Conservation (phyloP, 2,888 invertebrate genomes). For the Leptinotarsa rubiginosa region DNA sequence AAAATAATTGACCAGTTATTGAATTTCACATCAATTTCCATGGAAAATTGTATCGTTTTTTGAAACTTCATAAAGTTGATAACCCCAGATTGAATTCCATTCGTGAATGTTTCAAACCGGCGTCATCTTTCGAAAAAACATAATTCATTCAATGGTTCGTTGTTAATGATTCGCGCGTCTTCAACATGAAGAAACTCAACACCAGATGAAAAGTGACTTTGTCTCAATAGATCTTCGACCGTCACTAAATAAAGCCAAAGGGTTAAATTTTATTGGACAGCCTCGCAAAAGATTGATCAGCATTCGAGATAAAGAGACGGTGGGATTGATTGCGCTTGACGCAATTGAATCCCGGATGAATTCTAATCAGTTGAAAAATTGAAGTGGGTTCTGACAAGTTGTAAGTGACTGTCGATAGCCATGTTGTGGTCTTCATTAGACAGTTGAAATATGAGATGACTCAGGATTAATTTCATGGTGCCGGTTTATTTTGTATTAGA, state of each 20-base stretch:
- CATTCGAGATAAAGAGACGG: constrained; percentile 45
- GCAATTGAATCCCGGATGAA: constrained; percentile 51
- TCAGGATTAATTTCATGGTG: constrained; percentile 4
- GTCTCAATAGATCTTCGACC: constrained; percentile 48
- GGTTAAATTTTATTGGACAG: constrained; percentile 53
- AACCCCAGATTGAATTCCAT: neutral
- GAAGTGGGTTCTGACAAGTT: constrained; percentile 53
- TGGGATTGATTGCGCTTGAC: constrained; percentile 54
- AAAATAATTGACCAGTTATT: no score
- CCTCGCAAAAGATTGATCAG: constrained; percentile 50
- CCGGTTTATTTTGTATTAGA: neutral
- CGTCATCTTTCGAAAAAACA: constrained; percentile 24
- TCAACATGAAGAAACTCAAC: constrained; percentile 18
- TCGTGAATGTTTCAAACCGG: neutral
- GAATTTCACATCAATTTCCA: no score
- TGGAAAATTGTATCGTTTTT: neutral
- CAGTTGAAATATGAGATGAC: constrained; percentile 12
- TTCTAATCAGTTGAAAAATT: constrained; percentile 51
- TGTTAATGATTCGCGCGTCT: constrained; percentile 30
- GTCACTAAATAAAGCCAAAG: constrained; percentile 49
- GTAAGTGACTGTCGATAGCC: constrained; percentile 39
- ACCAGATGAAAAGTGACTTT: constrained; percentile 47
- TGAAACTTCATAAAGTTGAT: neutral
- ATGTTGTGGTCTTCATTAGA: constrained; percentile 19
- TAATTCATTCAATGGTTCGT: constrained; percentile 32